Percentiles rank a stretch among this genome's conserved stretches.
Evolutionary conservation across 2,797 vertebrate species (phyloP).

Genomic region (Hemibagrus guttatus): DNA sequence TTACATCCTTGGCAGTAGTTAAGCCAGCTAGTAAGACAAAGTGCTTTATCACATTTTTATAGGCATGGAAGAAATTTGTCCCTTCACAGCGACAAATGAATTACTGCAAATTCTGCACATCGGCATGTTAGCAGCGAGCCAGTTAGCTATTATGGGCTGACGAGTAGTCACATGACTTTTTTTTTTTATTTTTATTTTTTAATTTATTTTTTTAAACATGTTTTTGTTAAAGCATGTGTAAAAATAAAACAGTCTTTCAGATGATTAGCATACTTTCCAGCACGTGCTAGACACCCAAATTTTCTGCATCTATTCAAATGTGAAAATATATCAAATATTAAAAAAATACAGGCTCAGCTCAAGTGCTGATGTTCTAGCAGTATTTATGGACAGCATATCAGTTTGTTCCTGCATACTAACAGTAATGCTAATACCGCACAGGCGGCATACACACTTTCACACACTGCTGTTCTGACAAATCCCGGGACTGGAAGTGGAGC

Average conservation of each 20-base stretch:
- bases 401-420: slow-evolving; percentile 3
- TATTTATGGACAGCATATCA: neutral
- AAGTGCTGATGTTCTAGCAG: neutral
- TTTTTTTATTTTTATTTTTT: no score
- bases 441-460: neutral
- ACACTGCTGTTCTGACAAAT: neutral
- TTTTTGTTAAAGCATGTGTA: neutral
- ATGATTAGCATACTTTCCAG: neutral
- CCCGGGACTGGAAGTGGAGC: neutral
- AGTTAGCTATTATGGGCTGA: neutral
- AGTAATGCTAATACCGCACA: neutral
- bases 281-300: neutral
- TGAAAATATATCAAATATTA: neutral
- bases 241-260: neutral
- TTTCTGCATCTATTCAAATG: neutral
- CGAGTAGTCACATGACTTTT: neutral
- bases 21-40: neutral
- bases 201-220: neutral
- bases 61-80: neutral
- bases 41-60: neutral
- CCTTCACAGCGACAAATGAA: neutral
- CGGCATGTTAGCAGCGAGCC: neutral
- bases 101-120: neutral
- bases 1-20: neutral
- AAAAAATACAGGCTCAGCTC: neutral